Conservation (phyloP, 35 echinoderm and acorn worm genomes). For the Lytechinus pictus region DNA sequence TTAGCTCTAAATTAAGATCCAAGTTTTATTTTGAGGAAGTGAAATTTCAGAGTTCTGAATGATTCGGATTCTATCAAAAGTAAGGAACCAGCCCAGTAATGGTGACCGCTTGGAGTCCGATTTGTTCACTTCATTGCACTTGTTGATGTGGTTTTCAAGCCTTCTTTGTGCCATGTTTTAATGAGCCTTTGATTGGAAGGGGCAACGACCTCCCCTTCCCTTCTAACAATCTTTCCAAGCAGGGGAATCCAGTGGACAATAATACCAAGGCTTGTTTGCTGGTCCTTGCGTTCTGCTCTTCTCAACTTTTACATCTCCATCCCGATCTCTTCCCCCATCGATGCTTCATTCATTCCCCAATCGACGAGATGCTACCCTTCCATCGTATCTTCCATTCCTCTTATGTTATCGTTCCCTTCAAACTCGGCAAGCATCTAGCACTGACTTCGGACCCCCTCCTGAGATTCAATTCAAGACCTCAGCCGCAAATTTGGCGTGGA, state of each 20-base stretch:
- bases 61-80: no score
- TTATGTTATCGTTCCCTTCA: conserved; percentile 7
- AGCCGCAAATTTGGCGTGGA: conserved; percentile 51
- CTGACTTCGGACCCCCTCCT: conserved; percentile 32
- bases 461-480: conserved; percentile 47
- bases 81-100: neutral
- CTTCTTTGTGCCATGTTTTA: neutral
- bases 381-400: neutral
- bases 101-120: neutral
- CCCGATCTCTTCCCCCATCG: neutral
- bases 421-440: neutral
- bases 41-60: no score
- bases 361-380: neutral
- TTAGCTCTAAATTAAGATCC: no score
- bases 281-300: neutral
- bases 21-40: no score
- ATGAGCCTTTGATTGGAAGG: neutral
- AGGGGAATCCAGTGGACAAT: neutral
- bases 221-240: neutral
- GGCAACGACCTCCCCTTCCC: neutral
- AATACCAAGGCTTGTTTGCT: neutral
- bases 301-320: neutral
- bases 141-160: neutral
- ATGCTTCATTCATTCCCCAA: neutral
- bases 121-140: neutral